Evolutionary conservation across 2,797 vertebrate species (phyloP), one percentile per base, ranked within the genome.

Genomic region (Bufotes viridis): DNA sequence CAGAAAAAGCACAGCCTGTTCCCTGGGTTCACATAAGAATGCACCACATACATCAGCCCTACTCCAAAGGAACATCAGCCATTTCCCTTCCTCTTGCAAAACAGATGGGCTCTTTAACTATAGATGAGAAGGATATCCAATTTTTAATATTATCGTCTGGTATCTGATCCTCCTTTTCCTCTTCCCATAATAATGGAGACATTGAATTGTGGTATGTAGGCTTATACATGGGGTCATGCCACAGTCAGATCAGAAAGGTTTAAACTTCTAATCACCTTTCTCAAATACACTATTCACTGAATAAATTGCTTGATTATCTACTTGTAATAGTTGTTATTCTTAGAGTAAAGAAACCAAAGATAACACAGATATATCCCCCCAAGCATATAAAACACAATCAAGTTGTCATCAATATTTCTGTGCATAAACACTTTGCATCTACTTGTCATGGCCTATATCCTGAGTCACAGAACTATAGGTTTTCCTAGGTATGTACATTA

Each of bases 101-200:
- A 87, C 85, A 87, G 78, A 67, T 87, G 85, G 67, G 65, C 67
- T 81, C 22, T 51, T 72, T 87, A 74, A 81, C 55, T 69, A 76
- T n/a, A 55, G 24, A 76, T 61, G 65, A 87, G 65, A 87, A 55
- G 69, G 86, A 87, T 82, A 82, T 82, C 20, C 86, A 60, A 82
- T 61, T 69, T 86, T 49, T 86, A 80, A 86, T 82, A 82, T 82
- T 63, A 75, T 82, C 29, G 69, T 87, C 86, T 87, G 86, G 79
- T n/a, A 75, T 75, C 79, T 87, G 79, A 87, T 82, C 79, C 79
- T 53, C 55, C n/a, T 87, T 82, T 82, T 87, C 79, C 86, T 82
- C 78, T 82, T 82, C 69, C 55, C 86, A 82, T 69, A 87, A 82
- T 82, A 76, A 63, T 81, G 78, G 53, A 81, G 85, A 79, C 67